phyloP scores from a whole-genome alignment of 2,113 vertebrate species.

The Anser cygnoides region DNA sequence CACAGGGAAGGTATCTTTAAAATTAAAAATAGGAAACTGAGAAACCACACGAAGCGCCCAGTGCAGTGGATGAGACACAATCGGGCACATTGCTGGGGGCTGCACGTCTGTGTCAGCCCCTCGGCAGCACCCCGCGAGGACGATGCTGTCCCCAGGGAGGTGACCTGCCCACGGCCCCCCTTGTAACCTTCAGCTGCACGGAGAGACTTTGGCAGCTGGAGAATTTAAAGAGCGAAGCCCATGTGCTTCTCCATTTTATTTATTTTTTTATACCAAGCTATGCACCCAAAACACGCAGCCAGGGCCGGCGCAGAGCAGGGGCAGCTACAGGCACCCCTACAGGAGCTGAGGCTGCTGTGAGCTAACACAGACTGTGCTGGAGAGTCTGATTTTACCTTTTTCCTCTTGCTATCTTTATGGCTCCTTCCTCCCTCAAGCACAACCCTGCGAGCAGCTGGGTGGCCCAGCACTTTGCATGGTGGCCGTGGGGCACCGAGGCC shows the following conservation, averaged over 20 bases:
- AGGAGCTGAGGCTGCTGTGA: not conserved
- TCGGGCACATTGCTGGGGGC: not conserved
- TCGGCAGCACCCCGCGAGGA: fast-evolving
- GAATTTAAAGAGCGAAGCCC: not conserved
- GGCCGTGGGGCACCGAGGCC: not conserved
- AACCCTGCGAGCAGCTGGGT: fast-evolving
- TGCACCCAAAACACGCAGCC: not conserved
- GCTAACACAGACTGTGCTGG: fast-evolving
- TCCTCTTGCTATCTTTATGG: not conserved
- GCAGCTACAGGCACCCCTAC: too few relatives aligned
- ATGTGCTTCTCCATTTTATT: not conserved
- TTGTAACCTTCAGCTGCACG: not conserved
- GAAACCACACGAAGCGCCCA: not conserved
- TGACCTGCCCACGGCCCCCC: not conserved
- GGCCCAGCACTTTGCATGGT: not conserved
- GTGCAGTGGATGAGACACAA: fast-evolving
- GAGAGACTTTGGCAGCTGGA: fast-evolving
- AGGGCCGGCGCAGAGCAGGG: not conserved
- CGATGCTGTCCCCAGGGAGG: not conserved
- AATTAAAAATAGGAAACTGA: not conserved
- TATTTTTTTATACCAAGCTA: not conserved
- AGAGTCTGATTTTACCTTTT: not conserved
- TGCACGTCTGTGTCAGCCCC: not conserved
- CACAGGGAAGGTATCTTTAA: not conserved
- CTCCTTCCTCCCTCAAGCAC: not conserved